Conservation (phyloP, 2,797 vertebrate genomes). For the Sebastes paucispinis region DNA sequence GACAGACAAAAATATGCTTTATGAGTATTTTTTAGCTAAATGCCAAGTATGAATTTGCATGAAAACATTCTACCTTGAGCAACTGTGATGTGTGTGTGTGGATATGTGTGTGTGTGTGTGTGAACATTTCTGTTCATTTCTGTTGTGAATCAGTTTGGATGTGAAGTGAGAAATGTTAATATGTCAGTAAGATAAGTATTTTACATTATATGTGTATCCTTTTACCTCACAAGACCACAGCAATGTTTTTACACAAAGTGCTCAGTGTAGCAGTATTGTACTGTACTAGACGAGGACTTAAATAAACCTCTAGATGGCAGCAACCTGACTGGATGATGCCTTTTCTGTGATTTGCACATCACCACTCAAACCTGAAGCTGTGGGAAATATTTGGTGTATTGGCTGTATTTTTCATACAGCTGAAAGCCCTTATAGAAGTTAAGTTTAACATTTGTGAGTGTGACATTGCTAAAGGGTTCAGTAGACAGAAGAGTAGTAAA, state of each 20-base stretch:
- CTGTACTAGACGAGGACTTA: conserved; percentile 12
- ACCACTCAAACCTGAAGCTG: not conserved
- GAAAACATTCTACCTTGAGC: conserved; percentile 40
- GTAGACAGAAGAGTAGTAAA: not conserved
- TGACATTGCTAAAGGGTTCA: not conserved
- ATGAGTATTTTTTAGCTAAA: conserved; percentile 21
- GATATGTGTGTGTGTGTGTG: not conserved
- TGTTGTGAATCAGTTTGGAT: conserved; percentile 17
- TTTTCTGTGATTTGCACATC: not conserved
- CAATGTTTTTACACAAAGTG: conserved; percentile 38
- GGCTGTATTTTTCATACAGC: not conserved
- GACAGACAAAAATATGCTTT: conserved; percentile 1
- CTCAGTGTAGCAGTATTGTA: conserved; percentile 14
- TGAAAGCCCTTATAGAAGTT: not conserved
- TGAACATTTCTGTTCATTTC: not conserved
- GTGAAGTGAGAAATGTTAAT: conserved; percentile 10
- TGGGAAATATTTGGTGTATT: no score
- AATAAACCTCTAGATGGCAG: conserved; percentile 67
- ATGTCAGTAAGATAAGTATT: conserved; percentile 22
- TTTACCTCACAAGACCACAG: conserved; percentile 53
- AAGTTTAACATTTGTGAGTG: not conserved
- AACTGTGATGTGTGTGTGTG: conserved; percentile 1
- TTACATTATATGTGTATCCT: conserved; percentile 38
- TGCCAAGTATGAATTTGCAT: conserved; percentile 38
- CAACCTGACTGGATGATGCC: conserved; percentile 5